Evolutionary conservation across 1,140 invertebrate species (phyloP).

Genomic region (Drosophila melanogaster): DNA sequence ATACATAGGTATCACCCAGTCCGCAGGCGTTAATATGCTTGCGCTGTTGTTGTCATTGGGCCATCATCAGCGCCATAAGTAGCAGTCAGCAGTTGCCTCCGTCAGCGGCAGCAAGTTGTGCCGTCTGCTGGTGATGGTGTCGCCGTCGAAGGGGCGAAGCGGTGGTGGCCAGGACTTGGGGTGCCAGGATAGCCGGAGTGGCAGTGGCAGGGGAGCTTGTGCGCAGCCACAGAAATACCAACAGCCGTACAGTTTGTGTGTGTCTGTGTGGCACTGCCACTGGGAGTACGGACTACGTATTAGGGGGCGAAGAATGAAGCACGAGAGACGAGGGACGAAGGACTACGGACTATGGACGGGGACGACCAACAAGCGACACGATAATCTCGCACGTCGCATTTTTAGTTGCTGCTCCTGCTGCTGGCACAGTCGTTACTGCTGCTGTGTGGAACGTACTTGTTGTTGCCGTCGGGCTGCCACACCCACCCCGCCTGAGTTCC

Average conservation of each 20-base stretch:
- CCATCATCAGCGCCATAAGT: slow-evolving; percentile 81
- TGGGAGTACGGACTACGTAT: slow-evolving; percentile 9
- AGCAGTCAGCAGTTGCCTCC: slow-evolving; percentile 67
- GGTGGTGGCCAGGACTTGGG: not conserved
- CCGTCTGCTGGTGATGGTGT: slow-evolving; percentile 61
- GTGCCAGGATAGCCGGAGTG: slow-evolving; percentile 10
- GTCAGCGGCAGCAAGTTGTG: slow-evolving; percentile 72
- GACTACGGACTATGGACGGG: slow-evolving; percentile 46
- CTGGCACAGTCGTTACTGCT: slow-evolving; percentile 36
- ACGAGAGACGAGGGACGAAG: not conserved
- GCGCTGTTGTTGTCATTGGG: slow-evolving; percentile 74
- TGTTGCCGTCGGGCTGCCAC: slow-evolving; percentile 27
- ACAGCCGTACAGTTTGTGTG: slow-evolving; percentile 34
- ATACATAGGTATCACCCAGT: slow-evolving; percentile 10
- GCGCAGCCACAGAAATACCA: slow-evolving; percentile 74
- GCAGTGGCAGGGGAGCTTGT: slow-evolving; percentile 12
- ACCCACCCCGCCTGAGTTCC: slow-evolving; percentile 11
- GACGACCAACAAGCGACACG: slow-evolving; percentile 77
- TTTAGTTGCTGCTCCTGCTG: slow-evolving; percentile 74
- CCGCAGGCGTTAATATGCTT: not conserved
- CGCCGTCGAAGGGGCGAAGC: slow-evolving; percentile 25
- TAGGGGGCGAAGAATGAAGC: too few species aligned
- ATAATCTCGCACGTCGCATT: slow-evolving; percentile 83
- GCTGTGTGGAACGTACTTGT: slow-evolving; percentile 6
- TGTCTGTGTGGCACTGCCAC: slow-evolving; percentile 18